Evolutionary conservation across 1,140 invertebrate species (phyloP).

Genomic region (Acromyrmex charruanus): DNA sequence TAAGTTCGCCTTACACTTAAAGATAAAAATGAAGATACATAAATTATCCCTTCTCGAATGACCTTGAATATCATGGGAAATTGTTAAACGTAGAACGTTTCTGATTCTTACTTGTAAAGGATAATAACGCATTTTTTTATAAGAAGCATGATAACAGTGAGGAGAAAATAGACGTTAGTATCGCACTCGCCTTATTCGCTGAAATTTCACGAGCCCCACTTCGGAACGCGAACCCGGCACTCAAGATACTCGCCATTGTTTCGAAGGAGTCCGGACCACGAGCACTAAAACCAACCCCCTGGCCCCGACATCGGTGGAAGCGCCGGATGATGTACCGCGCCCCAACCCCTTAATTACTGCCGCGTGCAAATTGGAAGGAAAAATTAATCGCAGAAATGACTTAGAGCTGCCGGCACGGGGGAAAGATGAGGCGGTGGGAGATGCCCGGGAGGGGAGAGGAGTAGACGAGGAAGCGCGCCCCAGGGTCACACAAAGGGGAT

Average conservation of each 20-base stretch:
- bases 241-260: conserved; percentile 83
- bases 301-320: conserved; percentile 76
- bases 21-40: no score
- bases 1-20: no score
- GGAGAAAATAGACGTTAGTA: conserved; percentile 52
- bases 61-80: background rate
- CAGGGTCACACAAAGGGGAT: conserved; percentile 85
- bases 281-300: conserved; percentile 75
- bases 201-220: conserved; percentile 60
- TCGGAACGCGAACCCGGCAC: conserved; percentile 66
- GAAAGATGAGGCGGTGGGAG: conserved; percentile 56
- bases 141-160: conserved; percentile 35
- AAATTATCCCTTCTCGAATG: no score
- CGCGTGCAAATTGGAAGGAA: conserved; percentile 88
- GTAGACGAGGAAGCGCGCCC: conserved; percentile 82
- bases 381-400: conserved; percentile 88
- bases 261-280: conserved; percentile 78
- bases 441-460: conserved; percentile 62
- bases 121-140: conserved; percentile 21
- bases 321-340: conserved; percentile 85
- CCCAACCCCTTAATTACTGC: conserved; percentile 87
- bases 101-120: conserved; percentile 23
- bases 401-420: conserved; percentile 82
- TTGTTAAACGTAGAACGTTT: conserved; percentile 1
- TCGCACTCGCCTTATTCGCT: conserved; percentile 54